Evolutionary conservation across 2,888 invertebrate species (phyloP), one percentile per base, ranked within the genome.

Genomic region (Rotaria magnacalcarata): DNA sequence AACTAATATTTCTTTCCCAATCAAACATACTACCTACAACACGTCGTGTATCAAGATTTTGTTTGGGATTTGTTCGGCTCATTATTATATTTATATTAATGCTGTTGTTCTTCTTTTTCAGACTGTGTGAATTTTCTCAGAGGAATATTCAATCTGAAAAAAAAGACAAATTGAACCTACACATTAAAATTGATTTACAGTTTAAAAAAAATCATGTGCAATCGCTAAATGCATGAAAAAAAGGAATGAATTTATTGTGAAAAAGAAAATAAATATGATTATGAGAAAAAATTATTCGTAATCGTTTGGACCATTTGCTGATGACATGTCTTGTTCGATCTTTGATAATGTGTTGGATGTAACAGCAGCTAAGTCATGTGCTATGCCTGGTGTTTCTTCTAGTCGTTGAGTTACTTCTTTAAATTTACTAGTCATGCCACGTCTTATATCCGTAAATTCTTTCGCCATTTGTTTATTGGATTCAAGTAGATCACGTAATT

Each of bases 401-500:
- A 80, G n/a, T 47, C 47, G 24, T 19, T 34, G 47, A 24, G 41
- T 24, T 6, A 47, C 80, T 47, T 80, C 80, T 47, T 80, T 80
- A 14, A 80, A 80, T 47, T 80, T 80, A 80, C 14, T 80, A 4
- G 43, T 19, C 80, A 80, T 80, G 14, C 21, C n/a, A 4, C 80
- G 80, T 24, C 80, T 47, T 41, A 80, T 80, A 80, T 80, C 34
- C 11, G 85, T 75, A 34, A 86, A 67, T 60, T 86, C 86, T 67
- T 74, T 85, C 41, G 85, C 34, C 21, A 86, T 86, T 75, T 86
- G 75, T 27, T 85, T 74, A 52, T 86, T 86, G 11, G 85, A 85
- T n/a, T 86, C 86, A 41, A 86, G 67, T 52, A 86, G 21, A 34
- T 86, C 86, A n/a, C 85, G 85, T 43, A 86, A 52, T 86, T 85